Conservation (phyloP, 2,113 vertebrate genomes). For the Microtus ochrogaster region DNA sequence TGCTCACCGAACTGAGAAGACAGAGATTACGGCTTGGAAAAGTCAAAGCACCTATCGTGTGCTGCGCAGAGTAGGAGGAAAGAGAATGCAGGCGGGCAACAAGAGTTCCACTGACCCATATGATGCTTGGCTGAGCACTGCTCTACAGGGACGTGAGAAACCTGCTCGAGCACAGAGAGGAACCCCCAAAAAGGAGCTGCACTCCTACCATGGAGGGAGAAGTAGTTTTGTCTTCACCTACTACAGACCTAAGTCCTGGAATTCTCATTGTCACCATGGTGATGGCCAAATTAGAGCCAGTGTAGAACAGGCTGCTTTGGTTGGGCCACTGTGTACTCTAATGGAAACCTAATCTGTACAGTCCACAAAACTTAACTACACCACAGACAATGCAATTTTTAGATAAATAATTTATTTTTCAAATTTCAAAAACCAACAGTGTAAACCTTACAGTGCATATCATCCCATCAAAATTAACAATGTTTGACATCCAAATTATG, state of each 20-base stretch:
- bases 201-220: neutral
- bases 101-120: neutral
- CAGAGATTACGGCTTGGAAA: neutral
- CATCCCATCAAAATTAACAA: slow-evolving; percentile 29
- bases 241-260: neutral
- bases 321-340: neutral
- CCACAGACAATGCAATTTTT: neutral
- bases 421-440: neutral
- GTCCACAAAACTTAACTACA: neutral
- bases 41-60: neutral
- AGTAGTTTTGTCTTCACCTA: neutral
- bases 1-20: neutral
- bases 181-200: neutral
- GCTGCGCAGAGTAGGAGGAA: neutral
- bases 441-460: neutral
- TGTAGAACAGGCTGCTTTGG: neutral
- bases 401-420: neutral
- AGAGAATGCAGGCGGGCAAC: neutral
- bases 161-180: neutral
- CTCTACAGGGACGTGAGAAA: neutral
- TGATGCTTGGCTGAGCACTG: neutral
- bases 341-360: neutral
- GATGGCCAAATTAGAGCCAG: neutral
- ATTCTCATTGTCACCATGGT: neutral
- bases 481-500: neutral